Evolutionary conservation across 2,797 vertebrate genomes (phyloP).

Genomic region (Astyanax mexicanus): DNA sequence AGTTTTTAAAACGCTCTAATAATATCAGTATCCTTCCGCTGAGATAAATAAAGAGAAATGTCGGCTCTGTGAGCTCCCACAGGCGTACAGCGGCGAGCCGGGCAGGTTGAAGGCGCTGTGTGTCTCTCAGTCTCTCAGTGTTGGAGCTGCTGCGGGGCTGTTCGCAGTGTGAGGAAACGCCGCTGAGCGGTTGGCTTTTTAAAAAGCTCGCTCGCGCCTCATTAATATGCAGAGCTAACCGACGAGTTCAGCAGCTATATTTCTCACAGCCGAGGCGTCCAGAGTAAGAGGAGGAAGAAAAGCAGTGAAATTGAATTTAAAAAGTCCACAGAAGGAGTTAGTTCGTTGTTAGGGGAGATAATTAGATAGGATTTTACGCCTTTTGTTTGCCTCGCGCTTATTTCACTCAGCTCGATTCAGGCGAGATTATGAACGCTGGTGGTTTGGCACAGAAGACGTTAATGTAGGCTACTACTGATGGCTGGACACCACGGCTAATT

Average conservation of each 20-base stretch:
- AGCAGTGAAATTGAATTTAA: conserved; percentile 26
- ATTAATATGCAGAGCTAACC: conserved; percentile 93
- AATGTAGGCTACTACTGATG: neutral
- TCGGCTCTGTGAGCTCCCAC: neutral
- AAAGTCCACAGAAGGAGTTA: conserved; percentile 27
- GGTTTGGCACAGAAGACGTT: conserved; percentile 23
- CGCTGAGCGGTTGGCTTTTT: conserved; percentile 77
- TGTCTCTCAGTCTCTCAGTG: no score
- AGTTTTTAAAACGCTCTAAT: conserved; percentile 11
- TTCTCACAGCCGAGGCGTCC: neutral
- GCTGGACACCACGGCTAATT: neutral
- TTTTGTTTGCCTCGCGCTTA: conserved; percentile 12
- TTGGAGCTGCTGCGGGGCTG: neutral
- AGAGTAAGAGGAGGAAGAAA: neutral
- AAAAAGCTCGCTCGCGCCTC: conserved; percentile 87
- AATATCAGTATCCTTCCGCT: conserved; percentile 23
- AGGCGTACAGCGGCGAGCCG: neutral
- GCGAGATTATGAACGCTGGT: conserved; percentile 26
- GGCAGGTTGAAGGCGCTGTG: conserved; percentile 4
- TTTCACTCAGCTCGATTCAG: conserved; percentile 28
- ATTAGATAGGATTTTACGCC: conserved; percentile 47
- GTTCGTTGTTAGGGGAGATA: conserved; percentile 51
- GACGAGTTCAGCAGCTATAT: conserved; percentile 74
- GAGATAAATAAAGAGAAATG: neutral
- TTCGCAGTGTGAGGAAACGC: conserved; percentile 52